Percentiles rank a stretch among this genome's conserved stretches.
These are phyloP conservation scores for Slavum lentiscoides DNA, from an alignment of 2,888 invertebrate species.

Conservation along the genomic window DNA sequence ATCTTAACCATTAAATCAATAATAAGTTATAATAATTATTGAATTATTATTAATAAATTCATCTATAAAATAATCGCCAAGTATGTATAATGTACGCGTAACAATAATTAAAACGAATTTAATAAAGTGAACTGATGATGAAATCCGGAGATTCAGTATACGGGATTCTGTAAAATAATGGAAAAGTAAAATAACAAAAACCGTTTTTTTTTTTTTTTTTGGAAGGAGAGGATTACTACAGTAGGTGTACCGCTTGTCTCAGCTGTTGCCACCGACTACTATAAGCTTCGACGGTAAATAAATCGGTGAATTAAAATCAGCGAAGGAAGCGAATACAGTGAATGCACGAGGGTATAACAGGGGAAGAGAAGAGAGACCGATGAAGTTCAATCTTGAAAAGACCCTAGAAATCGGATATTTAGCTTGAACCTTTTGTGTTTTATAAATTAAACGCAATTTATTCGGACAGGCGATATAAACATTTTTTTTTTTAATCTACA, in stretches of 20 bases:
- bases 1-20: too few species aligned
- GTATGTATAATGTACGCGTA: too few species aligned
- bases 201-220: neutral
- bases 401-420: conserved; percentile 43
- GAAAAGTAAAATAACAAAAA: conserved; percentile 17
- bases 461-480: conserved; percentile 42
- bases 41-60: too few species aligned
- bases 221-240: neutral
- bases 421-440: conserved; percentile 21
- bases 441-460: conserved; percentile 48
- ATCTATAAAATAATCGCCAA: too few species aligned
- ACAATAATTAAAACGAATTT: too few species aligned
- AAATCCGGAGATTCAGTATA: neutral
- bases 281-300: conserved; percentile 23
- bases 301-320: conserved; percentile 38
- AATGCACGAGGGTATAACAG: neutral
- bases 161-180: neutral
- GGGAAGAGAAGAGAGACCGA: conserved; percentile 6
- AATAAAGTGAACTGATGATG: neutral
- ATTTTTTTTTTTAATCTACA: conserved; percentile 2
- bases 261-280: conserved; percentile 27
- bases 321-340: neutral
- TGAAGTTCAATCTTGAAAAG: conserved; percentile 37
- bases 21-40: too few species aligned
- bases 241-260: conserved; percentile 4